A percentile compares a stretch with the other conserved stretches of the same genome.
Evolutionary conservation across 35 echinoderm and acorn worm species (phyloP).

Genomic region (Patiria miniata): DNA sequence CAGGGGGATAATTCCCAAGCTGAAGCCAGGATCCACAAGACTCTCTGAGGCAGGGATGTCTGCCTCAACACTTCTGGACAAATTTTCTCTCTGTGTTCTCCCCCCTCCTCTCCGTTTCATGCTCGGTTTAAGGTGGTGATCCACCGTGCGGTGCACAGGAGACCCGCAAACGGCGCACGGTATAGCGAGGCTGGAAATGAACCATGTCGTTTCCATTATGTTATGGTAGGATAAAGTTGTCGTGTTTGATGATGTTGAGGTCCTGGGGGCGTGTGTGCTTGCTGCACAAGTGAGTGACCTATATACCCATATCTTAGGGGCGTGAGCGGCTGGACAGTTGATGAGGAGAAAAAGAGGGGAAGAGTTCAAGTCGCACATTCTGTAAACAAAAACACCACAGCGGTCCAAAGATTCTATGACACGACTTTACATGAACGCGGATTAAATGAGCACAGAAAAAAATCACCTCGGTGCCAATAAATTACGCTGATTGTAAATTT

Average conservation of each 20-base stretch:
- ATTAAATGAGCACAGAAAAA: too few relatives aligned
- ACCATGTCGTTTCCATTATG: constrained; percentile 15
- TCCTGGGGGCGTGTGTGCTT: neutral
- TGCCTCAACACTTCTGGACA: neutral
- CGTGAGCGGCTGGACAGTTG: neutral
- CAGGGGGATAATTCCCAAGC: too few relatives aligned
- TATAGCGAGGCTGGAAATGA: neutral
- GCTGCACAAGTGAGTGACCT: constrained; percentile 7
- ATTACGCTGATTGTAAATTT: too few relatives aligned
- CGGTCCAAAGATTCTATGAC: too few relatives aligned
- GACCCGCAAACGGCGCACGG: neutral
- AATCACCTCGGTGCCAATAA: too few relatives aligned
- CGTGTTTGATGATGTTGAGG: neutral
- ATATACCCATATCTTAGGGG: neutral
- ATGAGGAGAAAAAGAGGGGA: neutral
- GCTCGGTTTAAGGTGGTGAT: constrained; percentile 10
- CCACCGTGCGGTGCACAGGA: neutral
- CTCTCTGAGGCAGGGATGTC: neutral
- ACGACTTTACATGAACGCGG: too few relatives aligned
- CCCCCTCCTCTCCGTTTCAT: neutral
- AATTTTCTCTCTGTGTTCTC: neutral
- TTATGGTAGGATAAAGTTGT: neutral
- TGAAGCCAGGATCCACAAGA: neutral
- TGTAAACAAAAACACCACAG: too few relatives aligned
- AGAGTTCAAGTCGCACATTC: neutral